Evolutionary conservation across 2,888 invertebrate genomes (phyloP), one percentile per base, ranked within the genome.

Genomic region (Arctia plantaginis): DNA sequence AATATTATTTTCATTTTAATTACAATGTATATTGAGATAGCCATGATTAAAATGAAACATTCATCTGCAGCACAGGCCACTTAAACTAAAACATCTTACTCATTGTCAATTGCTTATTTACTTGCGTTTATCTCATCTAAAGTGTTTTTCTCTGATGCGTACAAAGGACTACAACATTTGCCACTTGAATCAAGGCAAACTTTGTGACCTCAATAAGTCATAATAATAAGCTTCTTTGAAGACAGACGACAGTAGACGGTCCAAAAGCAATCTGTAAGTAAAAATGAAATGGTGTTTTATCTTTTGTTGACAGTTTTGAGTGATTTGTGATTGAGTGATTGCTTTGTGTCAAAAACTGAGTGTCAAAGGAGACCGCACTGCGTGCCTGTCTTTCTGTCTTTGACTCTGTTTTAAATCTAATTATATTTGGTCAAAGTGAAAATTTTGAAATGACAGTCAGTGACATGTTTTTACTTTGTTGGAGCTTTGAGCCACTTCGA

Each of bases 281-380:
- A 86, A 87, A 90, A 89, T 87, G 88, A 87, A 88, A 89, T 89
- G 88, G 87, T 85, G 86, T 81, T 85, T 89, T 90, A 91, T 91
- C 88, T 86, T 86, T 77, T 76, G 81, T 87, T 89, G 91, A 89
- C 90, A 90, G 87, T 86, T 79, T n/a, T n/a, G n/a, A n/a, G n/a
- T n/a, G n/a, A n/a, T n/a, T n/a, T n/a, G n/a, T n/a, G n/a, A 87
- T 87, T 87, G 89, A 90, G 85, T 88, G 88, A 91, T 90, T 81
- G 81, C 84, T 86, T 81, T 80, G 82, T 81, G 82, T 85, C 83
- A 84, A 87, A 89, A 84, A 79, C 81, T 77, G 77, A 75, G 81
- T 82, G 80, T 83, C 83, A 87, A 84, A 86, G 81, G 78, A 80
- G 75, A 77, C 83, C 81, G 83, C 84, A 74, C 78, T 77, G 81